phyloP scores from a whole-genome alignment of 2,888 invertebrate genomes.

The Disparrhopalites patrizii region DNA sequence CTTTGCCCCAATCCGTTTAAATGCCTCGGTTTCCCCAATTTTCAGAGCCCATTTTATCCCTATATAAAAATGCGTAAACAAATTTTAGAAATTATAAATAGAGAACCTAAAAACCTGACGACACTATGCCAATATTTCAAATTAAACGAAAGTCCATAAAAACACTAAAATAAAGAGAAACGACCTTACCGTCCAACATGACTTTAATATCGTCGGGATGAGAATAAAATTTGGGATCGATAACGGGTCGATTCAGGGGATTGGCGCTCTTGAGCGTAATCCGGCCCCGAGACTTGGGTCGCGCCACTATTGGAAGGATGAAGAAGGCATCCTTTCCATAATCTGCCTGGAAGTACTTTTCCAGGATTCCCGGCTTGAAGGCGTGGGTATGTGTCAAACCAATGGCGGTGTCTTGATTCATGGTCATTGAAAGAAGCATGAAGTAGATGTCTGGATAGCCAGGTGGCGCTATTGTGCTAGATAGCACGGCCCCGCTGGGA shows the following conservation, averaged over 20 bases:
- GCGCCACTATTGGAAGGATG: constrained; percentile 33
- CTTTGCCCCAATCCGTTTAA: not conserved
- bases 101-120: too few species aligned
- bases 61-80: too few species aligned
- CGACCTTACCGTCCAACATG: constrained; percentile 40
- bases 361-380: constrained; percentile 29
- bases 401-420: not conserved
- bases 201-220: constrained; percentile 38
- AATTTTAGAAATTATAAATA: too few species aligned
- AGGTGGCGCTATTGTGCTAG: not conserved
- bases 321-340: constrained; percentile 38
- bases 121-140: too few species aligned
- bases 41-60: not conserved
- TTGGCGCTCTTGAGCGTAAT: constrained; percentile 31
- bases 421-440: not conserved
- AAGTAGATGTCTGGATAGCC: constrained; percentile 42
- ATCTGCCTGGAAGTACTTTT: constrained; percentile 35
- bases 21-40: not conserved
- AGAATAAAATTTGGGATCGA: constrained; percentile 39
- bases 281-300: constrained; percentile 36
- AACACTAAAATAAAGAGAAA: too few species aligned
- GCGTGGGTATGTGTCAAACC: constrained; percentile 18
- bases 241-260: constrained; percentile 33
- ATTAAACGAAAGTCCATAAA: too few species aligned
- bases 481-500: not conserved